These are phyloP conservation scores for Porites evermanni DNA, from an alignment of 92 coral and sea anemone species.

Conservation along the genomic window DNA sequence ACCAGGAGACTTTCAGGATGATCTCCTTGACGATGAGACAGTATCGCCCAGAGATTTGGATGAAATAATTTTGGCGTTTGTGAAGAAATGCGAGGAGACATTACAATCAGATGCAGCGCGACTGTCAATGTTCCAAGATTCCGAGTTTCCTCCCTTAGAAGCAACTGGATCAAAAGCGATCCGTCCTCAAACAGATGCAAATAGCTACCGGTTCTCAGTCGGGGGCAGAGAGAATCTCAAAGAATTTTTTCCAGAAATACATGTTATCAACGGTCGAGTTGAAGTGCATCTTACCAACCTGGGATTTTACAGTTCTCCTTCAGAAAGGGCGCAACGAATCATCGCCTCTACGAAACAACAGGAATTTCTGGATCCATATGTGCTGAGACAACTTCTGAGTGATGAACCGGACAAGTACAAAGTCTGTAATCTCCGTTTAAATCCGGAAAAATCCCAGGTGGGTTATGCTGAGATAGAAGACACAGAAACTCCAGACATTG, in stretches of 20 bases:
- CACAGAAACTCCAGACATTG: constrained; percentile 83
- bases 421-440: constrained; percentile 71
- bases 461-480: constrained; percentile 76
- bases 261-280: constrained; percentile 70
- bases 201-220: background rate
- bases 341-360: constrained; percentile 41
- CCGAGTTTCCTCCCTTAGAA: constrained; percentile 62
- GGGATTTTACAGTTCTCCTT: constrained; percentile 37
- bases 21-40: constrained; percentile 58
- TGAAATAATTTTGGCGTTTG: constrained; percentile 76
- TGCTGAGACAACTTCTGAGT: constrained; percentile 38
- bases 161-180: constrained; percentile 6
- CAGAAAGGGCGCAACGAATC: constrained; percentile 54
- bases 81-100: constrained; percentile 62
- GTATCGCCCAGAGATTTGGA: constrained; percentile 68
- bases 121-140: constrained; percentile 27
- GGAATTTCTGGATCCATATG: constrained; percentile 60
- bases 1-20: constrained; percentile 33
- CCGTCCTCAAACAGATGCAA: background rate
- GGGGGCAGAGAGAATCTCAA: background rate
- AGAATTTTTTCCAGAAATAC: constrained; percentile 36
- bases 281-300: constrained; percentile 70
- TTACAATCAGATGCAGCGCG: constrained; percentile 5
- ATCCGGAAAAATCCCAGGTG: constrained; percentile 48
- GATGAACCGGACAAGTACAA: constrained; percentile 69